phyloP scores from a whole-genome alignment of 1,140 invertebrate genomes.

The Scylla paramamosain region DNA sequence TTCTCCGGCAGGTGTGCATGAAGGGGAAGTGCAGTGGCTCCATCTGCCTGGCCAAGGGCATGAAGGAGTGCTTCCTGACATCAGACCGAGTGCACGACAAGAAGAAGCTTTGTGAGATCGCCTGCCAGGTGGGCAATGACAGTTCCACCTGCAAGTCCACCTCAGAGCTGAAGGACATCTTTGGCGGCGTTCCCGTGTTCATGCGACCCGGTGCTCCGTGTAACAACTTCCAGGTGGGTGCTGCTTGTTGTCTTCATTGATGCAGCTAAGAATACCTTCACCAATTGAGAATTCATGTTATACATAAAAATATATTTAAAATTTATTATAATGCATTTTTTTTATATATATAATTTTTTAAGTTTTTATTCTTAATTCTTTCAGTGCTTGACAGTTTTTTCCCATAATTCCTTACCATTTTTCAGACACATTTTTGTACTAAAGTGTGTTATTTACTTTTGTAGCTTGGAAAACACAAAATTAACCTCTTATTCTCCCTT shows the following conservation, averaged over 20 bases:
- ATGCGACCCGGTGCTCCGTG: constrained; percentile 95
- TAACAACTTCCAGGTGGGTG: constrained; percentile 95
- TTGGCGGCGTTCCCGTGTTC: constrained; percentile 85
- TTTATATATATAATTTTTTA: too few species aligned
- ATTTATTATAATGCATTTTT: too few species aligned
- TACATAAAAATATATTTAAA: not conserved
- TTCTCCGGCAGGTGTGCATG: constrained; percentile 87
- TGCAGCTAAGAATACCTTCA: not conserved
- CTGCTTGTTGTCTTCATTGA: not conserved
- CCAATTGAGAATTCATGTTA: not conserved
- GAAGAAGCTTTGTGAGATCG: constrained; percentile 95
- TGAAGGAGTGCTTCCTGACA: constrained; percentile 98
- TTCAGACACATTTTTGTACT: too few species aligned
- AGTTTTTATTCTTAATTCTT: too few species aligned
- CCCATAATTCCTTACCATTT: too few species aligned
- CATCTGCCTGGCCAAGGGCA: constrained; percentile 96
- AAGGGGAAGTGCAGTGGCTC: constrained; percentile 96
- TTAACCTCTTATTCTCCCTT: too few species aligned
- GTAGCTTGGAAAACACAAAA: too few species aligned
- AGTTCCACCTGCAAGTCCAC: constrained; percentile 90
- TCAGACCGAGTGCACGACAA: constrained; percentile 91
- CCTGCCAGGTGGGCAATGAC: constrained; percentile 93
- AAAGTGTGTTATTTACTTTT: too few species aligned
- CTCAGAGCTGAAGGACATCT: constrained; percentile 86
- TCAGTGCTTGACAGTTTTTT: too few species aligned